Conservation (phyloP, 2,797 vertebrate genomes). For the Rhinoraja longicauda region DNA sequence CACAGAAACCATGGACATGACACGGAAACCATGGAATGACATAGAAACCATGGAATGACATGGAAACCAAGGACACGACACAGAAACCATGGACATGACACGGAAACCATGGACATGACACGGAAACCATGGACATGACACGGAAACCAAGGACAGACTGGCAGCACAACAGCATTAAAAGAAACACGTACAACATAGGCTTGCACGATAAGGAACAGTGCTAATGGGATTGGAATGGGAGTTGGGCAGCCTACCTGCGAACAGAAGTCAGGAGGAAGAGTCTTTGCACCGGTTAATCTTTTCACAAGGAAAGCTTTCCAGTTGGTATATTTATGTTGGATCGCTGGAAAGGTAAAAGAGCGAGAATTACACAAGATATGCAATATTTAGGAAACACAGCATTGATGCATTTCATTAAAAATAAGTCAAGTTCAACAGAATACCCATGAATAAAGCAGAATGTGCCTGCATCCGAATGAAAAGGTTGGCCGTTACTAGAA, state of each 20-base stretch:
- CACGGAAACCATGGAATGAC: neutral
- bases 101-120: neutral
- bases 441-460: neutral
- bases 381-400: neutral
- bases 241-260: slow-evolving; percentile 67
- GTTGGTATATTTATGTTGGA: slow-evolving; percentile 96
- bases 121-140: neutral
- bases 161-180: too few species aligned
- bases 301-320: slow-evolving; percentile 97
- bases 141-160: neutral
- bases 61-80: too few species aligned
- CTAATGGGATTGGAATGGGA: neutral
- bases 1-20: too few species aligned
- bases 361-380: neutral
- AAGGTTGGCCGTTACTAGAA: neutral
- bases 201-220: neutral
- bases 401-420: neutral
- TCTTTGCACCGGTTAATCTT: slow-evolving; percentile 98
- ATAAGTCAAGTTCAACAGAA: neutral
- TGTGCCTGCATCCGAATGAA: neutral
- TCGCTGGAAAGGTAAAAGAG: slow-evolving; percentile 65
- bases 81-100: too few species aligned
- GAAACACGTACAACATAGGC: neutral
- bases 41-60: too few species aligned
- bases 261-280: slow-evolving; percentile 89